phyloP scores from a whole-genome alignment of 2,113 vertebrate genomes.

The Pygathrix nemaeus region DNA sequence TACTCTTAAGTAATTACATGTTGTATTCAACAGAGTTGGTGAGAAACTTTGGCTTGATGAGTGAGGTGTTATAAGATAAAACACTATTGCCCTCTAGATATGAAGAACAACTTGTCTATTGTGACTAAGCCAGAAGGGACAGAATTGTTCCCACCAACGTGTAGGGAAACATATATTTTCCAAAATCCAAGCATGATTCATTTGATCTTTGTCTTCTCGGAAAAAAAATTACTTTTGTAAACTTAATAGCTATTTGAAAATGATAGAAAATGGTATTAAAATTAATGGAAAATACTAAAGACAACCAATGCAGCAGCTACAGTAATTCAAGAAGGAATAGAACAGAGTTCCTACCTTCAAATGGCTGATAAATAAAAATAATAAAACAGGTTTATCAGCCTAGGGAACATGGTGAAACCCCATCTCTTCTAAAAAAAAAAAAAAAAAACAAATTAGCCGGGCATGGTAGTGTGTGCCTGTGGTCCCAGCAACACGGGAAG shows the following conservation, averaged over 20 bases:
- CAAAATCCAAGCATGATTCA: background rate
- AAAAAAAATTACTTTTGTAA: background rate
- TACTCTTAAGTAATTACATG: background rate
- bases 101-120: background rate
- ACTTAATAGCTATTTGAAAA: background rate
- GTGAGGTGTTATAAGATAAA: background rate
- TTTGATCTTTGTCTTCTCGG: background rate
- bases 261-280: background rate
- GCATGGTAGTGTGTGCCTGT: no score
- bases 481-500: no score
- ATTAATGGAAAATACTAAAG: background rate
- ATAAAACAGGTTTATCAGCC: no score
- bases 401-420: no score
- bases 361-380: background rate
- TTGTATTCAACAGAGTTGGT: background rate
- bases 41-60: background rate
- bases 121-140: background rate
- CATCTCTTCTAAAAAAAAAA: no score
- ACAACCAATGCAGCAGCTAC: background rate
- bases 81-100: background rate
- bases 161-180: background rate
- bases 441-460: no score
- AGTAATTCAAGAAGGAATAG: background rate
- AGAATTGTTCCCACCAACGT: background rate
- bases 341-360: background rate